phyloP scores from a whole-genome alignment of 2,797 vertebrate species.

The Lepidocolaptes lacrymiger region DNA sequence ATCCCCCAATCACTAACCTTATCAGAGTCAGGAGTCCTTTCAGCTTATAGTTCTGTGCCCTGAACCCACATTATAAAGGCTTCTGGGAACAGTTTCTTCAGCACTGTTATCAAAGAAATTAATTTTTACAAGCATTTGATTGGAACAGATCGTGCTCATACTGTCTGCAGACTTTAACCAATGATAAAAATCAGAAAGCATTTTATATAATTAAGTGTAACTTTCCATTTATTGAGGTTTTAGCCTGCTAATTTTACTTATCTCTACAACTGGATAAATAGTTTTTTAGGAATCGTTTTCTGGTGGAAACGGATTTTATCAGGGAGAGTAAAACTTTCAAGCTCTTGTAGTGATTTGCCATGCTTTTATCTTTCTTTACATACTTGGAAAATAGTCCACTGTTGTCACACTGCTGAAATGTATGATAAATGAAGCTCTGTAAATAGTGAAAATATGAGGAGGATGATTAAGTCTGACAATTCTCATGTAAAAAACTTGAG shows the following conservation, averaged over 20 bases:
- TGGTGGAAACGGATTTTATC: not conserved
- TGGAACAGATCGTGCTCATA: not conserved
- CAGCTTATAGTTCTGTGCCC: not conserved
- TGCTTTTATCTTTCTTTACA: slow-evolving; percentile 16
- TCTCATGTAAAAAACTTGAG: slow-evolving; percentile 79
- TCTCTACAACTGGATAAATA: not conserved
- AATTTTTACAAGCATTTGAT: not conserved
- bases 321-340: not conserved
- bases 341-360: not conserved
- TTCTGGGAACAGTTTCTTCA: not conserved
- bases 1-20: not conserved
- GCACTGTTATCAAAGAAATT: not conserved
- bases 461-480: slow-evolving; percentile 89
- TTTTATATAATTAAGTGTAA: not conserved
- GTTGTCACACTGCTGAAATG: slow-evolving; percentile 79
- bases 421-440: slow-evolving; percentile 77
- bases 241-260: not conserved
- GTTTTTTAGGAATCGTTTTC: not conserved
- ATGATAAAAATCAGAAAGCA: not conserved
- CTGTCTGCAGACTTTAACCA: not conserved
- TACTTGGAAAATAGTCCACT: slow-evolving; percentile 48
- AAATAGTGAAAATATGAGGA: slow-evolving; percentile 80
- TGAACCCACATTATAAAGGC: not conserved
- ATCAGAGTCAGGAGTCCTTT: not conserved
- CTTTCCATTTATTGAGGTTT: not conserved